Base-by-base conservation (phyloP, 2,888 invertebrate genomes). In the Cyaniris semiargus region DNA sequence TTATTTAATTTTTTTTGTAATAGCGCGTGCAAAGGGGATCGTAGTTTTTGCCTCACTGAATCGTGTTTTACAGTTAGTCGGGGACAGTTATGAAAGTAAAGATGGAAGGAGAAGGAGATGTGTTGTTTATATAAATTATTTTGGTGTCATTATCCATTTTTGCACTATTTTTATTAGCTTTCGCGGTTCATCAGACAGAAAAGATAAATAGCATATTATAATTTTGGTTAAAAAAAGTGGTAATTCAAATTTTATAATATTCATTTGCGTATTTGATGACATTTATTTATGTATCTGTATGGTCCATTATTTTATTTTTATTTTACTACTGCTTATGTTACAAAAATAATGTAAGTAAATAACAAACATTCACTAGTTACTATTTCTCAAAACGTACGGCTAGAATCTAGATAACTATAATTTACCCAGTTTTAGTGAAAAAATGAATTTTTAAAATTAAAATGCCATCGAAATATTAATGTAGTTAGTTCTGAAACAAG, bases 41-140 rank as follows among this genome's bases (percentile, higher is more conserved):
- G 74, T 53, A 48, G 74, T 74, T 74, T 74, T 74, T 74, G 74
- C 74, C 74, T 74, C 53, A 74, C 74, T 74, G 74, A 53, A 74
- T 74, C 74, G 74, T 74, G 74, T 74, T 53, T 74, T 74, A 74
- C 74, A 74, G 74, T 74, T 74, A 34, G 44, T 23, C 74, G 48
- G 74, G 74, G 74, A 74, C 74, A 74, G 74, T 74, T 74, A 74
- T 74, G 74, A 74, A 74, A 74, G 74, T 74, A 74, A 74, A 23
- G 74, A 74, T 74, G 74, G 74, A 74, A 53, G 74, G 74, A 74
- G 74, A 31, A 48, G 44, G 48, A 74, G 74, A 48, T 48, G 74
- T 15, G 48, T 53, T 74, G 74, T 74, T 74, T 53, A 74, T 48
- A 27, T 74, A 74, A 53, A 53, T 48, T 74, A 72, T 72, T 72